Evolutionary conservation across 2,888 invertebrate species (phyloP).

Genomic region (Lepidocyrtinus sp.): DNA sequence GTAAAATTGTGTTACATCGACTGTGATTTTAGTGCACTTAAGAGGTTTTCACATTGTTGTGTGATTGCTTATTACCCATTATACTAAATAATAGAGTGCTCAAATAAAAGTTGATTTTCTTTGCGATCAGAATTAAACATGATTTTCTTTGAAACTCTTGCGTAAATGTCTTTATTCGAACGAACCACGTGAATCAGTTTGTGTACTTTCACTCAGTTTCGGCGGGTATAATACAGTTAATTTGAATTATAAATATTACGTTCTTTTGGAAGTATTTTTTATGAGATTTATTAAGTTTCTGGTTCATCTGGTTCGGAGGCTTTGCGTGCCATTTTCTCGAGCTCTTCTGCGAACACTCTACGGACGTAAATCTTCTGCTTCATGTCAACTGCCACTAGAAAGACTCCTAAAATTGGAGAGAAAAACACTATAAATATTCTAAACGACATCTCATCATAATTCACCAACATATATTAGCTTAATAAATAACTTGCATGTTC

Average conservation of each 20-base stretch:
- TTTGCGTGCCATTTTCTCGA: not conserved
- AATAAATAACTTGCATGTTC: too few relatives aligned
- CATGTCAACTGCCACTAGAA: not conserved
- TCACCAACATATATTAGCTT: too few relatives aligned
- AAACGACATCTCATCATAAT: too few relatives aligned
- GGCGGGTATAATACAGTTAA: too few relatives aligned
- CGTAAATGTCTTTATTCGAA: too few relatives aligned
- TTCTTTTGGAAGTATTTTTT: too few relatives aligned
- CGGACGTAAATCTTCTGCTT: not conserved
- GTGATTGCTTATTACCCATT: conserved; percentile 61
- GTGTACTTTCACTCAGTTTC: too few relatives aligned
- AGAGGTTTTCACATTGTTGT: conserved; percentile 59
- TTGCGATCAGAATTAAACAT: conserved; percentile 40
- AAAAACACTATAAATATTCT: not conserved
- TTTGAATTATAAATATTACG: too few relatives aligned
- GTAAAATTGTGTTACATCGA: conserved; percentile 60
- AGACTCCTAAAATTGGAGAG: not conserved
- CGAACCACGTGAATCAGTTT: too few relatives aligned
- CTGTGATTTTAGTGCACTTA: conserved; percentile 63
- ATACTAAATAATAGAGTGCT: conserved; percentile 55
- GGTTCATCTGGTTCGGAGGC: too few relatives aligned
- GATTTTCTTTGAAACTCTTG: too few relatives aligned
- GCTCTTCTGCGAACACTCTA: not conserved
- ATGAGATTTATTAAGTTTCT: too few relatives aligned
- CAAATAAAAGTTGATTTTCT: conserved; percentile 54